These are phyloP conservation scores for Bellardia pandia DNA, from an alignment of 2,888 invertebrate genomes.

Conservation along the genomic window DNA sequence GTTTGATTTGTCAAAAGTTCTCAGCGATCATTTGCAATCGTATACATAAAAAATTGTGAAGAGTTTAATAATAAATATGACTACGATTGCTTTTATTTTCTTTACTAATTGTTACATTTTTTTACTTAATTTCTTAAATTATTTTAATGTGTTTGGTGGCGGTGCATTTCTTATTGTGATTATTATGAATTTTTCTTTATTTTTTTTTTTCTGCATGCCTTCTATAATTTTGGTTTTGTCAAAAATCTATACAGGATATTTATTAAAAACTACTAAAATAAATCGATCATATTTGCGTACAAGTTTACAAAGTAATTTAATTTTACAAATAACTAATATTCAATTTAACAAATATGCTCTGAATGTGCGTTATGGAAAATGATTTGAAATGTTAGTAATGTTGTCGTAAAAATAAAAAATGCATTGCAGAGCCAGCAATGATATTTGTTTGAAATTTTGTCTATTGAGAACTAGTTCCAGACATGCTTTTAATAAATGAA, in stretches of 20 bases:
- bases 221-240: slow-evolving; percentile 37
- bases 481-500: too few relatives aligned
- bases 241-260: slow-evolving; percentile 71
- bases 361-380: slow-evolving; percentile 1
- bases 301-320: slow-evolving; percentile 82
- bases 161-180: slow-evolving; percentile 2
- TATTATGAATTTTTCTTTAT: slow-evolving; percentile 16
- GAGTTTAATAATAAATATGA: not conserved
- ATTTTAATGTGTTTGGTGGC: slow-evolving; percentile 24
- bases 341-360: slow-evolving; percentile 41
- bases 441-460: too few relatives aligned
- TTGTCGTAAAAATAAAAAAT: too few relatives aligned
- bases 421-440: too few relatives aligned
- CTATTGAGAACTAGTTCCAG: too few relatives aligned
- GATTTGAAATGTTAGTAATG: not conserved
- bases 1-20: slow-evolving; percentile 35
- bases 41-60: not conserved
- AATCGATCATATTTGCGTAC: slow-evolving; percentile 82
- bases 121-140: slow-evolving; percentile 10
- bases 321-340: slow-evolving; percentile 21
- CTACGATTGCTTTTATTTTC: not conserved
- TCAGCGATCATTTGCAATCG: not conserved
- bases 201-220: slow-evolving; percentile 76
- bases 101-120: slow-evolving; percentile 51
- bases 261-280: slow-evolving; percentile 79